Evolutionary conservation across 2,113 vertebrate species (phyloP).

Genomic region (Scartelaos histophorus): DNA sequence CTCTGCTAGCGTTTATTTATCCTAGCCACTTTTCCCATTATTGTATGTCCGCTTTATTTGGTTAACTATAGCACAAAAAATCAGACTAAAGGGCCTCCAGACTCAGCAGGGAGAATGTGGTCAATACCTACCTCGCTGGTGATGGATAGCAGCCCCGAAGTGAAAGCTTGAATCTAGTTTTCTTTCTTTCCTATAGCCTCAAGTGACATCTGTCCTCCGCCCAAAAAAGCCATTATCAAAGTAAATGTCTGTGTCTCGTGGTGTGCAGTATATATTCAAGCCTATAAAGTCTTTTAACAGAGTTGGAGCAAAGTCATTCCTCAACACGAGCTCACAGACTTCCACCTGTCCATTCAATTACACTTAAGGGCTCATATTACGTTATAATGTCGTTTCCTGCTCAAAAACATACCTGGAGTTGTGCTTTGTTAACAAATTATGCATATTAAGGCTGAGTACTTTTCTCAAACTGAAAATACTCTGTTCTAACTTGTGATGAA

Average conservation of each 20-base stretch:
- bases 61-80: not conserved
- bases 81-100: constrained; percentile 6
- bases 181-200: constrained; percentile 28
- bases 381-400: too few relatives aligned
- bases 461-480: too few relatives aligned
- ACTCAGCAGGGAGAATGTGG: constrained; percentile 8
- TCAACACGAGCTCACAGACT: constrained; percentile 20
- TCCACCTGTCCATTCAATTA: not conserved
- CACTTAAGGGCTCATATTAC: too few relatives aligned
- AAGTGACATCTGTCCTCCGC: constrained; percentile 39
- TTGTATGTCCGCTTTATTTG: constrained; percentile 18
- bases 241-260: constrained; percentile 31
- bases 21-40: constrained; percentile 16
- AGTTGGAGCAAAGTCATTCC: constrained; percentile 7
- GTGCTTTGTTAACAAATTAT: too few relatives aligned
- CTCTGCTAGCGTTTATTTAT: constrained; percentile 38
- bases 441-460: too few relatives aligned
- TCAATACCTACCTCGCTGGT: constrained; percentile 54
- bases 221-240: constrained; percentile 41
- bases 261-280: constrained; percentile 34
- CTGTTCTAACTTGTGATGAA: too few relatives aligned
- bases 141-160: constrained; percentile 51
- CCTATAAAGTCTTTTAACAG: constrained; percentile 15
- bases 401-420: too few relatives aligned
- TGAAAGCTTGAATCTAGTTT: constrained; percentile 45